Conservation (phyloP, 2,113 vertebrate species). For the Gopherus evgoodei region DNA sequence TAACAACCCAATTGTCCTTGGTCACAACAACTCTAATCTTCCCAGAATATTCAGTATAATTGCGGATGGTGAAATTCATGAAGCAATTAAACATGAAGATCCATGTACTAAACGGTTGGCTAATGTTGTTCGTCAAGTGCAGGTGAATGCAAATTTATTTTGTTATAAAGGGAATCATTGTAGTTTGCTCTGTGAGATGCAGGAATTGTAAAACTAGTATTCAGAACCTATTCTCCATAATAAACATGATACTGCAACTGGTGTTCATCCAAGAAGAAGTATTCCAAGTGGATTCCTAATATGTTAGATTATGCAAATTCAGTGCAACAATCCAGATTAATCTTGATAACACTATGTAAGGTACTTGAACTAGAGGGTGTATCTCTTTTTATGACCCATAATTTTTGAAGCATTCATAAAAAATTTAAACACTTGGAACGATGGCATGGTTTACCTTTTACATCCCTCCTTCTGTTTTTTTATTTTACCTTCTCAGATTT, state of each 20-base stretch:
- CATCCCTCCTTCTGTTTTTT: neutral
- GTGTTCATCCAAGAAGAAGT: neutral
- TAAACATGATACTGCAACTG: neutral
- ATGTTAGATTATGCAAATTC: neutral
- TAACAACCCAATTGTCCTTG: conserved; percentile 96
- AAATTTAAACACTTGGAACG: neutral
- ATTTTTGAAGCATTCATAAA: neutral
- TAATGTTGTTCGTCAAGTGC: conserved; percentile 97
- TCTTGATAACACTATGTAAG: neutral
- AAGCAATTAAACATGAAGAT: conserved; percentile 94
- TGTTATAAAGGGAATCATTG: neutral
- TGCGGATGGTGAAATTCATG: conserved; percentile 93
- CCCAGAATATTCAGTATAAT: conserved; percentile 97
- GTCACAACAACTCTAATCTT: conserved; percentile 95
- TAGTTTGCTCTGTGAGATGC: neutral
- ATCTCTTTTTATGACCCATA: neutral
- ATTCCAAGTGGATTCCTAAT: neutral
- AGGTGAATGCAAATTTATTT: conserved; percentile 78
- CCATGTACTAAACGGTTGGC: conserved; percentile 94
- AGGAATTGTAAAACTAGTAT: neutral
- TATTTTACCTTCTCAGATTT: neutral
- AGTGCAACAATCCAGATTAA: neutral
- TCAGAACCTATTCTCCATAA: neutral
- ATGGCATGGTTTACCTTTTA: neutral
- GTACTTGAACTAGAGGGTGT: neutral